Evolutionary conservation across 92 coral and sea anemone genomes (phyloP).

Genomic region (Desmophyllum pertusum): DNA sequence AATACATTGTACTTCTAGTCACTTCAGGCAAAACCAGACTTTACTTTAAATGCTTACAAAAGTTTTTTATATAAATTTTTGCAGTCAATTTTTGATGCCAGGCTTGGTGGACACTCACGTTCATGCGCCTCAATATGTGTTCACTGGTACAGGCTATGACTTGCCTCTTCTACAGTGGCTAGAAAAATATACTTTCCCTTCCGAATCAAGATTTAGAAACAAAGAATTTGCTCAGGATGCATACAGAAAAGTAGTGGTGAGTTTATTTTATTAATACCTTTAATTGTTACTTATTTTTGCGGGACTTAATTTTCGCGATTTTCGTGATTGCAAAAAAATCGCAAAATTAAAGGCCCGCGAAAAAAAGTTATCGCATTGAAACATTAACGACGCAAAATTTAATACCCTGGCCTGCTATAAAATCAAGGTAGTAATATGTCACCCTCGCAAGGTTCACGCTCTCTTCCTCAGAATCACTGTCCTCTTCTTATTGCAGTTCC

Average conservation of each 20-base stretch:
- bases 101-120: constrained; percentile 87
- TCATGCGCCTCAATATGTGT: constrained; percentile 82
- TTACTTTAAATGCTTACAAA: neutral
- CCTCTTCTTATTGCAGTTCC: no score
- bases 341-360: no score
- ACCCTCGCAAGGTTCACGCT: no score
- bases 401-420: no score
- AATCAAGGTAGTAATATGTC: no score
- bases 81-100: constrained; percentile 75
- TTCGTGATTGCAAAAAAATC: no score
- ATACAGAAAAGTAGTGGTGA: constrained; percentile 76
- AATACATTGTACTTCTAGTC: no score
- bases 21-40: neutral
- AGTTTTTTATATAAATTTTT: neutral
- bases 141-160: constrained; percentile 84
- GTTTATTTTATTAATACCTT: neutral
- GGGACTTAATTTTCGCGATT: no score
- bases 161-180: constrained; percentile 79
- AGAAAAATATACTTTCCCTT: constrained; percentile 80
- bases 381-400: no score
- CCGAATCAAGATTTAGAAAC: constrained; percentile 68
- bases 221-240: constrained; percentile 64
- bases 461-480: no score
- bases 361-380: no score
- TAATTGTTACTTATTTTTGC: no score